Percentiles rank a stretch among this genome's conserved stretches.
Evolutionary conservation across 1,140 invertebrate genomes (phyloP).

Genomic region (Anastatus disparis): DNA sequence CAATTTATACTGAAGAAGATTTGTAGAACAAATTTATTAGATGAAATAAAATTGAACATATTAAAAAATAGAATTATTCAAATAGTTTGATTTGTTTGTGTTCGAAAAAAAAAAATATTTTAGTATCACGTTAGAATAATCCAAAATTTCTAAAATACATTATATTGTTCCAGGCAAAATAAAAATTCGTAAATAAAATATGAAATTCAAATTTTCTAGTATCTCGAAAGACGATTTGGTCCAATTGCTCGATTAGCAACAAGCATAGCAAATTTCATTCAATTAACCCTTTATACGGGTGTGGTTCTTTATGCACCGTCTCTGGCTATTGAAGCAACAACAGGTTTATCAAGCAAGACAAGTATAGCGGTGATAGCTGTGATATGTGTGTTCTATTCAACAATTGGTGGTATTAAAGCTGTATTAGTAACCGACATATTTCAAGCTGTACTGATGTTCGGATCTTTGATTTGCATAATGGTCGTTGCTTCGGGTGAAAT

Average conservation of each 20-base stretch:
- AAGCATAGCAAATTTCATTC: slow-evolving; percentile 80
- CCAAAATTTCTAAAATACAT: no score
- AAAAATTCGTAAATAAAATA: no score
- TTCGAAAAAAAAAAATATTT: no score
- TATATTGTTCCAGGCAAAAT: no score
- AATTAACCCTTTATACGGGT: slow-evolving; percentile 91
- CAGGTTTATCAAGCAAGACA: slow-evolving; percentile 77
- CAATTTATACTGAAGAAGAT: no score
- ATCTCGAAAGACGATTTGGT: slow-evolving; percentile 86
- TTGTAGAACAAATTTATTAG: no score
- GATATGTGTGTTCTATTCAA: slow-evolving; percentile 90
- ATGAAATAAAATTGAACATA: no score
- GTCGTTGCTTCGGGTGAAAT: slow-evolving; percentile 71
- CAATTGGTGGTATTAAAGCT: slow-evolving; percentile 90
- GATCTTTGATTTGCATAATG: slow-evolving; percentile 63
- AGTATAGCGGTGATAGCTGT: slow-evolving; percentile 82
- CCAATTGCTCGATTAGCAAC: slow-evolving; percentile 74
- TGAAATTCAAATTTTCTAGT: slow-evolving; percentile 63
- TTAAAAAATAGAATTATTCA: no score
- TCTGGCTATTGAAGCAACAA: slow-evolving; percentile 90
- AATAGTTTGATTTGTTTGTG: no score
- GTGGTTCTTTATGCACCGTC: slow-evolving; percentile 94
- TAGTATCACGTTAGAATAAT: no score
- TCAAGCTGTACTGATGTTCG: slow-evolving; percentile 82
- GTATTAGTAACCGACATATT: slow-evolving; percentile 89